Evolutionary conservation across 2,888 invertebrate species (phyloP).

Genomic region (Chymomyza amoena): DNA sequence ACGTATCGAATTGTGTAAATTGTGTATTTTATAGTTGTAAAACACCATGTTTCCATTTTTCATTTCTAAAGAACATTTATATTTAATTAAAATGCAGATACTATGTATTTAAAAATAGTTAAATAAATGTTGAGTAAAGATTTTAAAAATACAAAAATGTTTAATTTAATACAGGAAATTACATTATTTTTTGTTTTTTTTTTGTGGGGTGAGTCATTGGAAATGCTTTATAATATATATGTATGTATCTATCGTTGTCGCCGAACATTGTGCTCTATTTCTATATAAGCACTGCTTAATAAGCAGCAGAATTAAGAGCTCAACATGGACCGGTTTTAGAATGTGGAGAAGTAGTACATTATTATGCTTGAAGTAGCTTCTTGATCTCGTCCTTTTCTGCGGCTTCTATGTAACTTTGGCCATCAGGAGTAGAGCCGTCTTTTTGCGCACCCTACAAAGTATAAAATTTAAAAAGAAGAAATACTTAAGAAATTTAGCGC

Average conservation of each 20-base stretch:
- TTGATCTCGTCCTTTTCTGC: slow-evolving; percentile 96
- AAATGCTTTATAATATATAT: background rate
- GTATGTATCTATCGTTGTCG: background rate
- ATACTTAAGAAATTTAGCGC: background rate
- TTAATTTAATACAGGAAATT: background rate
- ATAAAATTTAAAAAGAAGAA: background rate
- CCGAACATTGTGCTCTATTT: background rate
- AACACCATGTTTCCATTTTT: slow-evolving; percentile 7
- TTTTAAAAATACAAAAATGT: background rate
- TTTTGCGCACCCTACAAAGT: slow-evolving; percentile 86
- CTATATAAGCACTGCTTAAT: background rate
- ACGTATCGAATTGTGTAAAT: slow-evolving; percentile 51
- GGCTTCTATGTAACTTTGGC: slow-evolving; percentile 90
- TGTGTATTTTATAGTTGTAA: slow-evolving; percentile 38
- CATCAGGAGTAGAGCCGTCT: slow-evolving; percentile 91
- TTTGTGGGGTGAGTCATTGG: background rate
- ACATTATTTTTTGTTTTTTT: background rate
- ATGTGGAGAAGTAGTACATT: background rate
- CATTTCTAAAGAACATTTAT: slow-evolving; percentile 5
- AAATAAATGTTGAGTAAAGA: slow-evolving; percentile 50
- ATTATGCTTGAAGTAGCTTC: slow-evolving; percentile 81
- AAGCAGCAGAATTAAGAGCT: background rate
- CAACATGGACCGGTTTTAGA: background rate
- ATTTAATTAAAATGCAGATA: slow-evolving; percentile 9
- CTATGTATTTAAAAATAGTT: slow-evolving; percentile 39